These are phyloP conservation scores for Sylvilagus floridanus DNA, from an alignment of 2,797 vertebrate species.

Conservation along the genomic window DNA sequence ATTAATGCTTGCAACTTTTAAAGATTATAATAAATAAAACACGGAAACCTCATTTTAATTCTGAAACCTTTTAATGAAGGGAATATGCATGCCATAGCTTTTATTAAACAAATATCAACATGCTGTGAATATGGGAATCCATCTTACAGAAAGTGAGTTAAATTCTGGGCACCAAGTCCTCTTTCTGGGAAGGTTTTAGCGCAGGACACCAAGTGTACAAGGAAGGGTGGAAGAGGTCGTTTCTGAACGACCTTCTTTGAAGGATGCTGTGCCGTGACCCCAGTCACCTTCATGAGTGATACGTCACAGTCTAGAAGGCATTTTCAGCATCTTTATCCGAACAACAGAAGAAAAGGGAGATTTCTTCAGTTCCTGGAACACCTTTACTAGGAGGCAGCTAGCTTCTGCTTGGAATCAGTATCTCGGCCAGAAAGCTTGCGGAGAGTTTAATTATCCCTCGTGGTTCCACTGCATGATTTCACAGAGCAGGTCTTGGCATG, in stretches of 20 bases:
- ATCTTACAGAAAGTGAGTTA: constrained; percentile 56
- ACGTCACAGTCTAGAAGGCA: neutral
- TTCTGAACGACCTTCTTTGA: neutral
- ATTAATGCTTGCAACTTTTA: constrained; percentile 57
- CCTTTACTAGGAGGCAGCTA: constrained; percentile 29
- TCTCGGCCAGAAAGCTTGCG: neutral
- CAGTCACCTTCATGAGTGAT: neutral
- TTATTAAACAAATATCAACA: constrained; percentile 69
- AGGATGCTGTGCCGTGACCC: neutral
- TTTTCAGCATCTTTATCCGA: constrained; percentile 10
- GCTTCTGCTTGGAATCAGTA: constrained; percentile 57
- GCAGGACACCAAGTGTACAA: neutral
- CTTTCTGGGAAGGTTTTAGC: constrained; percentile 35
- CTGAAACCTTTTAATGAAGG: constrained; percentile 67
- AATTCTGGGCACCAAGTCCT: constrained; percentile 48
- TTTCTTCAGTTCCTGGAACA: neutral
- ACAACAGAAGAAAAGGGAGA: neutral
- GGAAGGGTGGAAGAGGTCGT: neutral
- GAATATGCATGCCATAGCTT: constrained; percentile 60
- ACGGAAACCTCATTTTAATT: constrained; percentile 65
- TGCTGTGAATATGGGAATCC: constrained; percentile 71
- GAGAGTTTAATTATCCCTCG: neutral
- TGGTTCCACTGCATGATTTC: neutral
- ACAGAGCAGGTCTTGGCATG: neutral
- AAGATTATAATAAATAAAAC: constrained; percentile 70